Percentiles rank a stretch among this genome's conserved stretches.
Conservation (phyloP, 1,140 invertebrate species). For the Scaptomyza montana region DNA sequence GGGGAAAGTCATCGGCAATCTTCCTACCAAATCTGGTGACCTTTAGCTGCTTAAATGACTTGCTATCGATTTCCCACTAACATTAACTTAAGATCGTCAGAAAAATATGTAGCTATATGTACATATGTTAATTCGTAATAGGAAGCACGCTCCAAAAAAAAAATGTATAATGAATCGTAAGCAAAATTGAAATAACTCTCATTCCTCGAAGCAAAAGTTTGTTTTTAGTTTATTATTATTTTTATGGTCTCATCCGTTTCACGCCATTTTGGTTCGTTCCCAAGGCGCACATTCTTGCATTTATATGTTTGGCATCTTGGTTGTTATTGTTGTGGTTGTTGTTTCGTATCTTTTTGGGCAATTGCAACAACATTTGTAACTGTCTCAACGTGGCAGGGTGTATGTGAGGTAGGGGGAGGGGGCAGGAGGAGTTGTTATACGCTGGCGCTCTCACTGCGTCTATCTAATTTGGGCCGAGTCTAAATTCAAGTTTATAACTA, state of each 20-base stretch:
- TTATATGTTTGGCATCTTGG: background rate
- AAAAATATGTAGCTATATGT: no score
- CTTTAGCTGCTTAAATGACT: no score
- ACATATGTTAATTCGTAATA: slow-evolving; percentile 42
- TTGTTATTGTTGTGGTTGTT: background rate
- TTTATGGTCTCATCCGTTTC: slow-evolving; percentile 26
- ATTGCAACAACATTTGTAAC: slow-evolving; percentile 23
- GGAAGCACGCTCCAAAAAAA: slow-evolving; percentile 48
- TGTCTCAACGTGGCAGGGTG: background rate
- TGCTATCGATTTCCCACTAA: no score
- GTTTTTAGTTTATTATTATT: background rate
- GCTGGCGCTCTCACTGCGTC: slow-evolving; percentile 20
- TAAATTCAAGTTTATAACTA: slow-evolving; percentile 80
- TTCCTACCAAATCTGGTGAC: no score
- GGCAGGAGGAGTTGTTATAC: background rate
- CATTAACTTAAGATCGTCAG: no score
- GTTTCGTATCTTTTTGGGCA: slow-evolving; percentile 1
- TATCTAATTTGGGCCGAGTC: slow-evolving; percentile 67
- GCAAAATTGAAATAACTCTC: slow-evolving; percentile 5
- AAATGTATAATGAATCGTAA: background rate
- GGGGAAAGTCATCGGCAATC: no score
- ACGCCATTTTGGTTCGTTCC: slow-evolving; percentile 13
- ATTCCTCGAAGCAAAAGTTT: slow-evolving; percentile 9
- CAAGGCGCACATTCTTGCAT: slow-evolving; percentile 21
- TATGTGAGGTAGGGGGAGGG: no score